These are phyloP conservation scores for Cosmia pyralina DNA, from an alignment of 2,888 invertebrate genomes.

Conservation along the genomic window DNA sequence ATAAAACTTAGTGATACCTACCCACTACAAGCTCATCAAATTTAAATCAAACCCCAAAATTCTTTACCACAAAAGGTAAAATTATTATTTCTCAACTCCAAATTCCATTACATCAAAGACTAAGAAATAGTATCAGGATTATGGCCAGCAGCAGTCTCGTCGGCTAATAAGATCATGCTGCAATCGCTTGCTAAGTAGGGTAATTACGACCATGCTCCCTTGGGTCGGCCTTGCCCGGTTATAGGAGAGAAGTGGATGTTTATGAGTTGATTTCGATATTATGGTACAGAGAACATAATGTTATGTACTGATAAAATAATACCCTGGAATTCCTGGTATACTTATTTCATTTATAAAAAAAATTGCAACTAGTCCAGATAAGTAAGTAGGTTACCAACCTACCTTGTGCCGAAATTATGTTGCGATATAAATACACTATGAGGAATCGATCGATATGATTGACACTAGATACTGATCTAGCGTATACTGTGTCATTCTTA, in stretches of 20 bases:
- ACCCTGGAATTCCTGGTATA: neutral
- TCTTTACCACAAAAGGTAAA: constrained; percentile 2
- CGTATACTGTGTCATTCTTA: neutral
- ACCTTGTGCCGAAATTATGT: neutral
- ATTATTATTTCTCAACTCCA: constrained; percentile 9
- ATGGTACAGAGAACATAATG: constrained; percentile 14
- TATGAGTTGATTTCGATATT: constrained; percentile 35
- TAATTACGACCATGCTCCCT: constrained; percentile 48
- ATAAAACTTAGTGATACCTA: neutral
- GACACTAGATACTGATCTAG: neutral
- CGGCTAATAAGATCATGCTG: constrained; percentile 55
- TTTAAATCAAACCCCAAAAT: neutral
- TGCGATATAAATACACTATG: too few relatives aligned
- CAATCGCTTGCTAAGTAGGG: constrained; percentile 58
- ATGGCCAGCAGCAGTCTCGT: constrained; percentile 31
- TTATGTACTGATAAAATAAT: constrained; percentile 12
- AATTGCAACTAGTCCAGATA: neutral
- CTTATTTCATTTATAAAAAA: neutral
- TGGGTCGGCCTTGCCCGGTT: constrained; percentile 33
- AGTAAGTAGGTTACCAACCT: too few relatives aligned
- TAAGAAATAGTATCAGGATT: constrained; percentile 49
- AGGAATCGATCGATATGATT: neutral
- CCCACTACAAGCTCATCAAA: neutral
- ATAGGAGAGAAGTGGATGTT: constrained; percentile 34
- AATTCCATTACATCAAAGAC: constrained; percentile 35